Percentiles rank a stretch among this genome's conserved stretches.
phyloP scores from a whole-genome alignment of 2,113 vertebrate genomes.

The rat (Rattus norvegicus) region GRCr8 NC_086034.1:33111501-33112000 shows the following conservation, averaged over 20 bases:
- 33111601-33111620: neutral
- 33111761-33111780: conserved; percentile 85
- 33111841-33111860: neutral
- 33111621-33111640: neutral
- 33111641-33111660: neutral
- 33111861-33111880: neutral
- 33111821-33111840: neutral
- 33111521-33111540: neutral
- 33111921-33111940: neutral
- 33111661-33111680: neutral
- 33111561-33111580: neutral
- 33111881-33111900: neutral
- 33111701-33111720: conserved; percentile 86
- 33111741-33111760: conserved; percentile 88
- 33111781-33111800: conserved; percentile 85
- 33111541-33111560: neutral
- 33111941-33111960: neutral
- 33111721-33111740: conserved; percentile 86
- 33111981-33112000: neutral
- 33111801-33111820: neutral
- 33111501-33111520: neutral
- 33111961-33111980: neutral
- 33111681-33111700: conserved; percentile 87
- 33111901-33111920: neutral
- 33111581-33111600: neutral